Evolutionary conservation across 2,888 invertebrate species (phyloP).

Genomic region (Tenodera sinensis): DNA sequence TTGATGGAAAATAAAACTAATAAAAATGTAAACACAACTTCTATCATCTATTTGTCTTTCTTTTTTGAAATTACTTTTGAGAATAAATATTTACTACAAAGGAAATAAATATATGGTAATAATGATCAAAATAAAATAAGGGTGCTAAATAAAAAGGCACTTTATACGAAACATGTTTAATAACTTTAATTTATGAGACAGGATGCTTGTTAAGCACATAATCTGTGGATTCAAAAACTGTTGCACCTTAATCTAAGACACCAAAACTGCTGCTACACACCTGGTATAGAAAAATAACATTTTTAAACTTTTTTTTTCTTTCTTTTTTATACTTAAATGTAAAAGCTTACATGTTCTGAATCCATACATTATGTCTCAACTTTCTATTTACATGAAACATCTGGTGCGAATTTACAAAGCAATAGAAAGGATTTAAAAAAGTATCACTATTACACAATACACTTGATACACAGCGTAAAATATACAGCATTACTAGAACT

Average conservation of each 20-base stretch:
- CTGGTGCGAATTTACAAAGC: background rate
- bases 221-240: background rate
- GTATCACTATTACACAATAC: background rate
- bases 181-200: background rate
- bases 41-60: no score
- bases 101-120: no score
- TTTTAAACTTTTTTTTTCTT: background rate
- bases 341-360: background rate
- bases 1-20: no score
- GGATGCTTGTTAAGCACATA: background rate
- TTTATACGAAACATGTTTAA: background rate
- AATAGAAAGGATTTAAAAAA: background rate
- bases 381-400: background rate
- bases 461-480: background rate
- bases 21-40: no score
- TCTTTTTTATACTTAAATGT: background rate
- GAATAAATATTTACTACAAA: no score
- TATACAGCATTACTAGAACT: background rate
- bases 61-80: no score
- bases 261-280: background rate
- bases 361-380: background rate
- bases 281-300: background rate
- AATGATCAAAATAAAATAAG: no score
- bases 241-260: background rate
- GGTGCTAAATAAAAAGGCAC: background rate